A percentile compares a stretch with the other conserved stretches of the same genome.
phyloP scores from a whole-genome alignment of 2,888 invertebrate species.

The Thymelicus lineola region DNA sequence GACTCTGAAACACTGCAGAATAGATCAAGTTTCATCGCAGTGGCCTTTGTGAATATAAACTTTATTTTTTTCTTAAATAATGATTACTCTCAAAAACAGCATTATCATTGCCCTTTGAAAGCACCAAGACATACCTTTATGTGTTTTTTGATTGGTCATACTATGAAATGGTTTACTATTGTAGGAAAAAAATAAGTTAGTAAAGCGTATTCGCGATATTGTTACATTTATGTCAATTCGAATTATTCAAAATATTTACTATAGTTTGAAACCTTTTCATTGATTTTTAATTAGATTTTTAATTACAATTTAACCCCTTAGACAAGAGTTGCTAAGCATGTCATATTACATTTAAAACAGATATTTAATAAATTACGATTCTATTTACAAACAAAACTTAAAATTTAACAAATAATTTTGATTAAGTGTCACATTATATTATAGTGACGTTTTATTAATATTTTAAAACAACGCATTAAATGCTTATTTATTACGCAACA shows the following conservation, averaged over 20 bases:
- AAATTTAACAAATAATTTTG: not conserved
- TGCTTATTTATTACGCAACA: constrained; percentile 34
- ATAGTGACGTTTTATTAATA: not conserved
- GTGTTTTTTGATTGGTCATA: too few relatives aligned
- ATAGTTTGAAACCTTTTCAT: not conserved
- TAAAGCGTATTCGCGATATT: too few relatives aligned
- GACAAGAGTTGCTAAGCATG: not conserved
- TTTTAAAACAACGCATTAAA: constrained; percentile 31
- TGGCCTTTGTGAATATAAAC: too few relatives aligned
- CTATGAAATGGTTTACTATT: too few relatives aligned
- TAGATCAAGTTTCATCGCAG: too few relatives aligned
- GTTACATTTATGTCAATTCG: too few relatives aligned
- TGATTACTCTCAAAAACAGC: too few relatives aligned
- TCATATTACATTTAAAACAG: not conserved
- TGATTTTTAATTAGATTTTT: not conserved
- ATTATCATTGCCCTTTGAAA: too few relatives aligned
- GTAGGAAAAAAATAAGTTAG: too few relatives aligned
- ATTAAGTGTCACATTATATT: constrained; percentile 1
- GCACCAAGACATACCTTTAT: too few relatives aligned
- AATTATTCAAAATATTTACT: not conserved
- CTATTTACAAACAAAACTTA: constrained; percentile 26
- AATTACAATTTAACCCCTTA: not conserved
- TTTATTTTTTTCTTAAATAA: too few relatives aligned
- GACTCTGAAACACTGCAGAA: too few relatives aligned
- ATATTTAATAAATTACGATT: constrained; percentile 1